These are phyloP conservation scores for Melanocharis versteri DNA, from an alignment of 2,113 vertebrate genomes.

Conservation along the genomic window DNA sequence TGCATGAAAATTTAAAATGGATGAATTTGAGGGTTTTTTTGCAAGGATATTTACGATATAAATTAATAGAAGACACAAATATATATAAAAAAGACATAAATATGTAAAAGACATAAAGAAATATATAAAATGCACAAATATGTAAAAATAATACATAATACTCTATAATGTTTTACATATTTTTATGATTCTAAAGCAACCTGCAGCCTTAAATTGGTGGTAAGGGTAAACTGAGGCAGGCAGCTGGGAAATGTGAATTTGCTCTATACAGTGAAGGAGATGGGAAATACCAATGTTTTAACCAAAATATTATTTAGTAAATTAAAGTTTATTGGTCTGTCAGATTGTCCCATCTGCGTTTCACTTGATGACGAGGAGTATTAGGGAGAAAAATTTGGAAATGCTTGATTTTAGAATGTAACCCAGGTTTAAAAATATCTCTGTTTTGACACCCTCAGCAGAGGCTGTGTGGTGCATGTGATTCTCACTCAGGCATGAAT, in stretches of 20 bases:
- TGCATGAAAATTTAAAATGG: neutral
- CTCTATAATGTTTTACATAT: fast-evolving
- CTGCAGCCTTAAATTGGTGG: neutral
- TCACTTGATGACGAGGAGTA: neutral
- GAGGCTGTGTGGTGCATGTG: neutral
- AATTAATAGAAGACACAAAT: neutral
- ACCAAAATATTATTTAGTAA: neutral
- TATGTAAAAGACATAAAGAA: neutral
- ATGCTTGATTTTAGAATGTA: neutral
- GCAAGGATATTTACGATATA: neutral
- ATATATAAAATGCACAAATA: no score
- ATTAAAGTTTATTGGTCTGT: neutral
- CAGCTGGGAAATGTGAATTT: neutral
- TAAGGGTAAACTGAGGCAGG: neutral
- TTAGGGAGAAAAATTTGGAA: neutral
- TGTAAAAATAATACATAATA: neutral
- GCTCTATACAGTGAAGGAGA: neutral
- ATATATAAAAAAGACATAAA: no score
- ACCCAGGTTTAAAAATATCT: neutral
- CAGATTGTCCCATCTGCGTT: neutral
- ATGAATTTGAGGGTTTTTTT: neutral
- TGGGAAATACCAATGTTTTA: neutral
- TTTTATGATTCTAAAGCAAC: neutral
- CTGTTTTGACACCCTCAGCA: neutral
- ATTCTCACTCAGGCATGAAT: neutral